phyloP scores from a whole-genome alignment of 2,113 vertebrate species.

The Manacus vitellinus region DNA sequence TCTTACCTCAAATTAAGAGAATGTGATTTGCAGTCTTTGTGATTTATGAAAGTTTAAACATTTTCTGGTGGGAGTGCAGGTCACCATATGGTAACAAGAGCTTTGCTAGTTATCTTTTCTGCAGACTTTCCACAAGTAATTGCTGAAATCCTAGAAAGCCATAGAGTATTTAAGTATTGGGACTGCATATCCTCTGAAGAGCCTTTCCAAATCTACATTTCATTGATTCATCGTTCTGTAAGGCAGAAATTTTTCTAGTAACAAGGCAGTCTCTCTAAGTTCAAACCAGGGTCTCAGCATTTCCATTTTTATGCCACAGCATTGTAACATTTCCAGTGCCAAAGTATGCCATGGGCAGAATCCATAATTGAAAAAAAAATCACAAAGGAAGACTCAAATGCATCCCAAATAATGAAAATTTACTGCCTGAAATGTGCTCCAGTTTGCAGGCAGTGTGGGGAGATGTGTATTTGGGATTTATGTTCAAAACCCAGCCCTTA shows the following conservation, averaged over 20 bases:
- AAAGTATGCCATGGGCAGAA: neutral
- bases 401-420: neutral
- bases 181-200: neutral
- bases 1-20: neutral
- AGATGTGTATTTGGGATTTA: neutral
- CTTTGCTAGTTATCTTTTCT: neutral
- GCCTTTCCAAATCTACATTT: neutral
- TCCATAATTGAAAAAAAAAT: neutral
- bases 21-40: neutral
- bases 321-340: neutral
- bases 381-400: neutral
- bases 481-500: neutral
- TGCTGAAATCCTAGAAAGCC: neutral
- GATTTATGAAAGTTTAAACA: slow-evolving; percentile 19
- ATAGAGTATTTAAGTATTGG: neutral
- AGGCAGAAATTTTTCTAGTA: neutral
- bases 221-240: neutral
- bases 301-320: neutral
- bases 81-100: neutral
- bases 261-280: neutral
- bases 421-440: neutral
- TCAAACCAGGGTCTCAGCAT: neutral
- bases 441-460: neutral
- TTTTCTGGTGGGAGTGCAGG: neutral
- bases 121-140: neutral